Evolutionary conservation across 2,113 vertebrate genomes (phyloP).

Genomic region (Emydura subglobosa): DNA sequence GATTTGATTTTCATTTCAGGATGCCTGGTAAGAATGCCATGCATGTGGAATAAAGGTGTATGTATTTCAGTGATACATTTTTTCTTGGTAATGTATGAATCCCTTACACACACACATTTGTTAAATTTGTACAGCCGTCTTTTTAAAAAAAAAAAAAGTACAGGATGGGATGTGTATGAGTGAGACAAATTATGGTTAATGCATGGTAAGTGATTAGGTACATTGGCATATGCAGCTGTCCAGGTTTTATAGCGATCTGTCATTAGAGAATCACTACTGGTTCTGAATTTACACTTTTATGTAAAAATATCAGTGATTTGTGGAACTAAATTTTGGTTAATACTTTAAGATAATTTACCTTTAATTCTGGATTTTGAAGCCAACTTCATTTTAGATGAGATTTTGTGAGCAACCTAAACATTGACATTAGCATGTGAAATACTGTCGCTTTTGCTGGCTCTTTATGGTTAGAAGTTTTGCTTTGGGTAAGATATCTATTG

Average conservation of each 20-base stretch:
- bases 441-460: background rate
- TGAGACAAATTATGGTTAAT: background rate
- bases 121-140: background rate
- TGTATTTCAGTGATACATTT: background rate
- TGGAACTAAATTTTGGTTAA: background rate
- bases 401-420: background rate
- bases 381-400: background rate
- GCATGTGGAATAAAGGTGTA: background rate
- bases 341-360: background rate
- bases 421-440: conserved; percentile 17
- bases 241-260: no score
- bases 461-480: background rate
- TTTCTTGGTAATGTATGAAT: no score
- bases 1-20: conserved; percentile 36
- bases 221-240: no score
- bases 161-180: background rate
- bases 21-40: background rate
- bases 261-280: no score
- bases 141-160: background rate
- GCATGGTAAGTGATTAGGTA: background rate
- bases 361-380: background rate
- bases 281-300: no score
- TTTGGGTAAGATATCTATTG: background rate
- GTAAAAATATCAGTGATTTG: no score
- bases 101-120: background rate